phyloP scores from a whole-genome alignment of 1,140 invertebrate genomes.

The Drosophila malerkotliana region DNA sequence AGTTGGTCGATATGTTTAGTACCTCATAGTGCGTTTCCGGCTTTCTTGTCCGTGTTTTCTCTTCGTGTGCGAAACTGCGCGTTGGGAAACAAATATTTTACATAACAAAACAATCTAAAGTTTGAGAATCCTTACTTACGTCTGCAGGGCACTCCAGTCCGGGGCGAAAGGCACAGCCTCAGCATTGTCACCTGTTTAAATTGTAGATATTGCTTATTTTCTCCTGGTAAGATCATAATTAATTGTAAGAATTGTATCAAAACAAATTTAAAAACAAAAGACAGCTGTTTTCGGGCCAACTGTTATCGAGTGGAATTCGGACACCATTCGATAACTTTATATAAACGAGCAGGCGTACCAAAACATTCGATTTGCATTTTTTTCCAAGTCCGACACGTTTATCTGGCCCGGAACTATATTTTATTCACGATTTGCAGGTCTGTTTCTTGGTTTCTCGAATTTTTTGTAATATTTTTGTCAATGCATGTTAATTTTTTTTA shows the following conservation, averaged over 20 bases:
- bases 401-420: too few relatives aligned
- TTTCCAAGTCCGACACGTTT: too few relatives aligned
- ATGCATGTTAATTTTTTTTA: too few relatives aligned
- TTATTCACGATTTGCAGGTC: too few relatives aligned
- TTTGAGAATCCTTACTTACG: slow-evolving; percentile 54
- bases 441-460: too few relatives aligned
- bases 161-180: slow-evolving; percentile 10
- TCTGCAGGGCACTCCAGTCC: slow-evolving; percentile 1
- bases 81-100: slow-evolving; percentile 45
- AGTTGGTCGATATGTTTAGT: slow-evolving; percentile 85
- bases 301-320: too few relatives aligned
- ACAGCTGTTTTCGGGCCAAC: background rate
- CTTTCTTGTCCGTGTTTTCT: slow-evolving; percentile 10
- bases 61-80: slow-evolving; percentile 44
- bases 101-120: slow-evolving; percentile 50
- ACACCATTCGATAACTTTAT: background rate
- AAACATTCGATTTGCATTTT: too few relatives aligned
- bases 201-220: background rate
- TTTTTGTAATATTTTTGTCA: too few relatives aligned
- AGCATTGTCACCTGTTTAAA: slow-evolving; percentile 28
- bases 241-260: background rate
- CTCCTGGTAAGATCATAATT: slow-evolving; percentile 11
- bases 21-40: slow-evolving; percentile 85
- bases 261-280: slow-evolving; percentile 14
- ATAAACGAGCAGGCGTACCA: background rate